phyloP scores from a whole-genome alignment of 2,113 vertebrate genomes.

The Charadrius vociferus region DNA sequence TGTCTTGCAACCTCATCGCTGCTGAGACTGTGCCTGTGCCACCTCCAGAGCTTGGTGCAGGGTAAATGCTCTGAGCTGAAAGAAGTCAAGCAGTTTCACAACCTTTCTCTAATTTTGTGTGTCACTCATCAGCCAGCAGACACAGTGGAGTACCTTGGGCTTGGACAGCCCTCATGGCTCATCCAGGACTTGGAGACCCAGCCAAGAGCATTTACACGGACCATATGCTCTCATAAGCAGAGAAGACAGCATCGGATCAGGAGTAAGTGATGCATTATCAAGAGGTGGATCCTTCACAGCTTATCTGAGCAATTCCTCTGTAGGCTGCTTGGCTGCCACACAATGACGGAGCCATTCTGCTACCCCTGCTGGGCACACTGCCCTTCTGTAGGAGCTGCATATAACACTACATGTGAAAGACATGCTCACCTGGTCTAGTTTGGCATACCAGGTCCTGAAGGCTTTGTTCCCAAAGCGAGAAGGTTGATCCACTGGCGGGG shows the following conservation, averaged over 20 bases:
- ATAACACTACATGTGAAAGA: background rate
- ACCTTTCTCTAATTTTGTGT: background rate
- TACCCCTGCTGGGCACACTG: background rate
- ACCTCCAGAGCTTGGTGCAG: background rate
- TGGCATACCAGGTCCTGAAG: conserved; percentile 92
- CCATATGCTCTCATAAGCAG: background rate
- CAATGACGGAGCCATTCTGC: background rate
- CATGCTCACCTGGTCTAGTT: conserved; percentile 86
- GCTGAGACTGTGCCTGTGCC: background rate
- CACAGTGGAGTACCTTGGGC: background rate
- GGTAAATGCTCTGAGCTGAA: background rate
- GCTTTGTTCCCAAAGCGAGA: conserved; percentile 98
- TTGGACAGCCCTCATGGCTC: background rate
- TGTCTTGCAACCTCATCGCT: background rate
- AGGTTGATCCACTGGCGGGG: conserved; percentile 91
- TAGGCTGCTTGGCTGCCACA: background rate
- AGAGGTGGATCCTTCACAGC: background rate
- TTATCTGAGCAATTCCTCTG: background rate
- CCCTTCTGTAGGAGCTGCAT: background rate
- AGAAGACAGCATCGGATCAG: background rate
- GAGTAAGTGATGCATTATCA: background rate
- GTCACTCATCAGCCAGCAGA: background rate
- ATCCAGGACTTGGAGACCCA: background rate
- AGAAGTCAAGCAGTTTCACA: rapidly evolving
- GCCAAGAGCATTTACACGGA: background rate